Evolutionary conservation across 2,797 vertebrate species (phyloP).

Genomic region (Gymnoscopelus microlampas): DNA sequence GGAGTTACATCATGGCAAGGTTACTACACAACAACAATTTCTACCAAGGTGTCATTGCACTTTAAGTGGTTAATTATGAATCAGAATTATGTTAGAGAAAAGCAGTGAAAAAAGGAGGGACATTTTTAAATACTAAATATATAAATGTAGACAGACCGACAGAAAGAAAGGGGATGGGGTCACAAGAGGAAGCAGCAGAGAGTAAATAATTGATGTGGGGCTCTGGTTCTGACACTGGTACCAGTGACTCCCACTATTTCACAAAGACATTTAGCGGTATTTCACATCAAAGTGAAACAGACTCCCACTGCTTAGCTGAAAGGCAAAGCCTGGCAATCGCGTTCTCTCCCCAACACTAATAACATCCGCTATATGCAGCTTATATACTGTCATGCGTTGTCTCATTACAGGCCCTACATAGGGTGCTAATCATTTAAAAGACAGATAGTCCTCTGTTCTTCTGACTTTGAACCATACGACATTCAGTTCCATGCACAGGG

Average conservation of each 20-base stretch:
- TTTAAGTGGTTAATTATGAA: too few relatives aligned
- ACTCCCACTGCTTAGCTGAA: slow-evolving; percentile 87
- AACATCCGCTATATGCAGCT: slow-evolving; percentile 92
- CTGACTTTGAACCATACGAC: slow-evolving; percentile 85
- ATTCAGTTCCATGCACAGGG: slow-evolving; percentile 83
- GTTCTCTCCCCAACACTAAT: slow-evolving; percentile 84
- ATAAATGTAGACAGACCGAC: not conserved
- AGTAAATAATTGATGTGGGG: slow-evolving; percentile 89
- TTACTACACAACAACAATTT: too few relatives aligned
- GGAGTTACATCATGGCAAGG: too few relatives aligned
- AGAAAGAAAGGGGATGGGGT: slow-evolving; percentile 12
- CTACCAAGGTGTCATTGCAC: too few relatives aligned
- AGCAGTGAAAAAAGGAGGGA: not conserved
- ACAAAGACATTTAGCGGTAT: slow-evolving; percentile 93
- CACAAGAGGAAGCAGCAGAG: slow-evolving; percentile 52
- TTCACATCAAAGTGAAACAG: slow-evolving; percentile 89
- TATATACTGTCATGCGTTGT: slow-evolving; percentile 89
- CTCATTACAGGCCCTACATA: slow-evolving; percentile 87
- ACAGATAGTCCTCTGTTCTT: slow-evolving; percentile 83
- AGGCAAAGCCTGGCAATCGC: slow-evolving; percentile 82
- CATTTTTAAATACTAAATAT: too few relatives aligned
- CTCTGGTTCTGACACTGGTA: slow-evolving; percentile 85
- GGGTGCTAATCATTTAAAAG: slow-evolving; percentile 91
- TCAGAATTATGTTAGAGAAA: not conserved
- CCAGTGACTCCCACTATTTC: slow-evolving; percentile 81